Evolutionary conservation across 2,888 invertebrate species (phyloP).

Genomic region (Helleia helle): DNA sequence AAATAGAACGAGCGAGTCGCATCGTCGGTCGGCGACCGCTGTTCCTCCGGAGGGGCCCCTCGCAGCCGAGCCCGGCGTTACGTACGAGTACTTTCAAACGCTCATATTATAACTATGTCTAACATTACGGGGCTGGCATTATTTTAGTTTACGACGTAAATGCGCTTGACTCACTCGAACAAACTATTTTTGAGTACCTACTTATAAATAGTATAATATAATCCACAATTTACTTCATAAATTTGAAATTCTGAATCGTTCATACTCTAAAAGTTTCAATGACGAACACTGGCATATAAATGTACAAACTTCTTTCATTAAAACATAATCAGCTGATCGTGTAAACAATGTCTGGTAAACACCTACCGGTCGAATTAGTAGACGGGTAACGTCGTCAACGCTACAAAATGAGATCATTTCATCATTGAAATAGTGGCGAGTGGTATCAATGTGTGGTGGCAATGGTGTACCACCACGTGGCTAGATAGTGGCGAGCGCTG

Average conservation of each 20-base stretch:
- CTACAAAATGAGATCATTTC: too few relatives aligned
- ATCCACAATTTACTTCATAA: too few relatives aligned
- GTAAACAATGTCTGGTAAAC: conserved; percentile 48
- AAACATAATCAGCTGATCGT: conserved; percentile 62
- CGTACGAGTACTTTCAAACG: conserved; percentile 21
- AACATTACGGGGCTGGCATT: too few relatives aligned
- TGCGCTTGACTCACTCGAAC: background rate
- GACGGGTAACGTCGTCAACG: too few relatives aligned
- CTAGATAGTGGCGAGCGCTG: conserved; percentile 40
- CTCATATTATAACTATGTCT: too few relatives aligned
- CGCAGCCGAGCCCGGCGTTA: conserved; percentile 25
- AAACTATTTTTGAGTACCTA: background rate
- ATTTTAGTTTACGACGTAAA: conserved; percentile 1
- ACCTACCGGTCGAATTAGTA: conserved; percentile 1
- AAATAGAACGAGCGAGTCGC: conserved; percentile 65
- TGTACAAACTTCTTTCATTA: conserved; percentile 37
- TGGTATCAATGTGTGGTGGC: conserved; percentile 47
- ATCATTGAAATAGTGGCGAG: conserved; percentile 16
- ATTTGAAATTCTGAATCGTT: too few relatives aligned
- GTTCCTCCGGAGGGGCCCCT: conserved; percentile 28
- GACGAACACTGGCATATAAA: conserved; percentile 26
- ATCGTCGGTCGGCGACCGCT: conserved; percentile 58
- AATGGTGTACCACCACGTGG: conserved; percentile 58
- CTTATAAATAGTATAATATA: background rate
- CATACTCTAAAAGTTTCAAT: background rate